A percentile compares a stretch with the other conserved stretches of the same genome.
Conservation (phyloP, 2,797 vertebrate genomes). For the Sebastiscus tertius region DNA sequence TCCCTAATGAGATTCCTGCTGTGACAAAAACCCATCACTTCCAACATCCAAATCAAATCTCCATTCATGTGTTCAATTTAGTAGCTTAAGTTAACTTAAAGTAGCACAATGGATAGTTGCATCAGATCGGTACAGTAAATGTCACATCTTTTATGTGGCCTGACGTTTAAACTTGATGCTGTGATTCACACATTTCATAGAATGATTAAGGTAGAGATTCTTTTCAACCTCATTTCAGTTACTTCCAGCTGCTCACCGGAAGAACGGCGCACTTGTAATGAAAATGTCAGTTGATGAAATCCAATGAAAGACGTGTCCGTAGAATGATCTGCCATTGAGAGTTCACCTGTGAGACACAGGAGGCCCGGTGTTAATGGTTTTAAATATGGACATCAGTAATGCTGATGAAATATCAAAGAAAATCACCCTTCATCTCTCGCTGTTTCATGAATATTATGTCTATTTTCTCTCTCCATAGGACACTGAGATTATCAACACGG, state of each 20-base stretch:
- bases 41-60: background rate
- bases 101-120: background rate
- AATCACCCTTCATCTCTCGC: conserved; percentile 11
- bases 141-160: conserved; percentile 19
- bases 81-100: background rate
- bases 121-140: conserved; percentile 9
- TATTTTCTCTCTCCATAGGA: conserved; percentile 80
- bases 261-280: conserved; percentile 18
- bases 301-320: conserved; percentile 33
- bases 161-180: background rate
- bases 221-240: conserved; percentile 19
- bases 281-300: conserved; percentile 66
- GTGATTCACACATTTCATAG: conserved; percentile 2
- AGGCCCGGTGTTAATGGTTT: conserved; percentile 16
- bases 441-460: conserved; percentile 22
- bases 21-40: background rate
- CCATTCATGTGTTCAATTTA: background rate
- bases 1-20: background rate
- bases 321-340: conserved; percentile 13
- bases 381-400: conserved; percentile 37
- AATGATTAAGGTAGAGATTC: conserved; percentile 13
- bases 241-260: conserved; percentile 1
- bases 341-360: conserved; percentile 23
- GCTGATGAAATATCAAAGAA: conserved; percentile 47
- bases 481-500: conserved; percentile 98